Evolutionary conservation across 2,113 vertebrate species (phyloP).

Genomic region (Coptodon rendalli): DNA sequence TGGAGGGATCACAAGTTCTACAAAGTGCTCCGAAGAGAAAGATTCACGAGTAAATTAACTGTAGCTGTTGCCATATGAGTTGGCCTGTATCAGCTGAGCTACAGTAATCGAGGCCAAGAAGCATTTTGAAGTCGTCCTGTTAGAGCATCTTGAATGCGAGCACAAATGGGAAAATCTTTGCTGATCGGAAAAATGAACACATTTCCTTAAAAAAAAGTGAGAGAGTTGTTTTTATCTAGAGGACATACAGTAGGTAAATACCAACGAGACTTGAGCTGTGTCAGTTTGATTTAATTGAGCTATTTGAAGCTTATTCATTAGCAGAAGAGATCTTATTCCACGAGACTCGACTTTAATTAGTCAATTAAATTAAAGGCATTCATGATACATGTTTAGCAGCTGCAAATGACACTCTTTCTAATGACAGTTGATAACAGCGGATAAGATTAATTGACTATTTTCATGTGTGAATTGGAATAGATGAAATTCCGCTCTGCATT

Average conservation of each 20-base stretch:
- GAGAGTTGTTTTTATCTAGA: neutral
- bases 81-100: constrained; percentile 10
- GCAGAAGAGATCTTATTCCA: constrained; percentile 64
- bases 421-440: constrained; percentile 50
- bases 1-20: constrained; percentile 27
- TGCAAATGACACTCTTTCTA: constrained; percentile 44
- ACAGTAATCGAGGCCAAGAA: constrained; percentile 3
- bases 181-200: neutral
- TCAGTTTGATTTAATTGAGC: constrained; percentile 60
- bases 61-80: constrained; percentile 42
- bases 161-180: neutral
- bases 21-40: constrained; percentile 25
- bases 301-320: constrained; percentile 64
- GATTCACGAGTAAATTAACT: constrained; percentile 39
- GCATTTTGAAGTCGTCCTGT: neutral
- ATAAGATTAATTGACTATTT: constrained; percentile 56
- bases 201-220: constrained; percentile 11
- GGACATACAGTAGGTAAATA: constrained; percentile 21
- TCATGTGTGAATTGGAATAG: constrained; percentile 54
- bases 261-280: constrained; percentile 21
- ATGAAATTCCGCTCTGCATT: neutral
- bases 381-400: constrained; percentile 50
- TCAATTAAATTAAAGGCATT: constrained; percentile 68
- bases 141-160: constrained; percentile 53
- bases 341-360: constrained; percentile 65